Evolutionary conservation across 2,113 vertebrate species (phyloP), one percentile per base, ranked within the genome.

Genomic region (Triplophysa dalaica): DNA sequence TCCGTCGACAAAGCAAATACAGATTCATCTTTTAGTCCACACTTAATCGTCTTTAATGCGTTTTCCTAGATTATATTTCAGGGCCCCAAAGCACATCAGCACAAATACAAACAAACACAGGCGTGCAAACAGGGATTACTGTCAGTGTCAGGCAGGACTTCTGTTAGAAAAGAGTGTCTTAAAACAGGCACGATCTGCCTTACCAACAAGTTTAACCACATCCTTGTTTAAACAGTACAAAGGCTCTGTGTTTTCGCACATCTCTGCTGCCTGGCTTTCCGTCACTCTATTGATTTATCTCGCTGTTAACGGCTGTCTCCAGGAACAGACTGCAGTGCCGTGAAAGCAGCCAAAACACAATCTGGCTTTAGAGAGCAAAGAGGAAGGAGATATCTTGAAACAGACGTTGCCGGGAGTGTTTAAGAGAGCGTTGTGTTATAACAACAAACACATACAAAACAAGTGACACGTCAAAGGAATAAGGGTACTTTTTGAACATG

Each of bases 251-350:
- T 67, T 72, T 64, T 77, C 80, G 52, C 38, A 6, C 68, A 43
- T 66, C 60, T 43, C 64, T 13, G 19, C 77, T 76, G 75, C 65
- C 61, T 79, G 45, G 41, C 21, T 74, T 81, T 70, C 48, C 41
- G n/a, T 69, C 33, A 43, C 74, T 69, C 81, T 17, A 66, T 60
- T 85, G 83, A 85, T 82, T 85, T 85, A 82, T 79, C 72, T 80
- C 17, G 60, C 67, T 63, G 65, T 79, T 82, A 82, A 85, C 61
- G 50, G 80, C 77, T 75, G 67, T 79, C 75, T 84, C 83, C 79
- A 38, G 75, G 79, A 84, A 84, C 83, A 84, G 79, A 85, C 77
- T 85, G 83, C 83, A 81, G 82, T 65, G 68, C 69, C 67, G 75
- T 75, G 67, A 66, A 73, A 69, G 72, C 67, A 76, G 83, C 80